phyloP scores from a whole-genome alignment of 2,113 vertebrate species.

The Protobothrops mucrosquamatus region DNA sequence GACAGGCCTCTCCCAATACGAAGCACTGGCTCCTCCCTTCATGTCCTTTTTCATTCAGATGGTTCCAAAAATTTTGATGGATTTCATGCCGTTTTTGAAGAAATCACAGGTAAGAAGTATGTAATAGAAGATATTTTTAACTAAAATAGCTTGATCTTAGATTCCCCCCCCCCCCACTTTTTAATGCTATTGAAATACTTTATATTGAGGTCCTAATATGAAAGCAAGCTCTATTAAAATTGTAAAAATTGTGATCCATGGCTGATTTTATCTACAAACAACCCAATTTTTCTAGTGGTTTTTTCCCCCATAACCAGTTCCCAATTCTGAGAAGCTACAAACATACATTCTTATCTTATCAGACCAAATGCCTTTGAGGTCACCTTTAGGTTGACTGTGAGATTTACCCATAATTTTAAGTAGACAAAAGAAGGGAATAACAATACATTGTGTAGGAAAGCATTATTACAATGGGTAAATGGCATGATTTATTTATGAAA shows the following conservation, averaged over 20 bases:
- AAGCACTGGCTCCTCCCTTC: conserved; percentile 85
- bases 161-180: too few species aligned
- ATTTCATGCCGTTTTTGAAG: conserved; percentile 91
- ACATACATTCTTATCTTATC: neutral
- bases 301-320: neutral
- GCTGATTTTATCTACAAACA: neutral
- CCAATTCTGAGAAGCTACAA: neutral
- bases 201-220: neutral
- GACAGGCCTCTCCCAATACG: conserved; percentile 81
- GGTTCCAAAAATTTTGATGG: conserved; percentile 98
- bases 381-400: neutral
- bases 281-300: neutral
- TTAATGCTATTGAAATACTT: conserved; percentile 49
- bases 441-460: neutral
- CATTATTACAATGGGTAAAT: neutral
- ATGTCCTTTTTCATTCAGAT: conserved; percentile 92
- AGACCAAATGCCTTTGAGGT: neutral
- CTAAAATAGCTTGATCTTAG: conserved; percentile 22
- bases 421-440: neutral
- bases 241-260: neutral
- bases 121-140: neutral
- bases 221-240: neutral
- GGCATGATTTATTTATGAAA: neutral
- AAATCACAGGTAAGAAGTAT: conserved; percentile 83
- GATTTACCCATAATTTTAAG: neutral